Evolutionary conservation across 2,797 vertebrate genomes (phyloP), one percentile per base, ranked within the genome.

Genomic region (Xenopus petersii): DNA sequence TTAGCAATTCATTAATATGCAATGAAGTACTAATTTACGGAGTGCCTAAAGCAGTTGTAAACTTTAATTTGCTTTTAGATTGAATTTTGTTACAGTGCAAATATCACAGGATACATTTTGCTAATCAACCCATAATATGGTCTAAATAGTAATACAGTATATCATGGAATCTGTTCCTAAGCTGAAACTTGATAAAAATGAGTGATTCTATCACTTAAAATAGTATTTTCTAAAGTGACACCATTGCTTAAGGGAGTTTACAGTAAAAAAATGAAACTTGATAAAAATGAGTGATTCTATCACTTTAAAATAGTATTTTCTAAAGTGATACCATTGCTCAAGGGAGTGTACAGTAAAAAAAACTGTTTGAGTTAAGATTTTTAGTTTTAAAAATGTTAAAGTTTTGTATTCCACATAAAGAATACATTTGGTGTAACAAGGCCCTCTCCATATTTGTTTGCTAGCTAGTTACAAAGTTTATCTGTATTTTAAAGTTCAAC

Each of bases 1-100:
- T 86, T 79, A 79, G 76, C 71, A 74, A 49, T 73, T 87, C 60
- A 89, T 91, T 91, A 92, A 91, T 90, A 89, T 87, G 88, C 84
- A 87, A 84, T 86, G 81, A 87, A 86, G 76, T 81, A 67, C 80
- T 87, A 87, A 89, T 88, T 86, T 86, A 77, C 82, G 75, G 70
- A 86, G 81, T 84, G 80, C 83, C 82, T 88, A 75, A 62, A 86
- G 85, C 55, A 13, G 83, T 83, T 87, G 85, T 88, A 89, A 90
- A 88, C 82, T 89, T 86, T 80, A 73, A 89, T 90, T 89, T 90
- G 77, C 82, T 86, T 88, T 88, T 86, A 87, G 86, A 87, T 87
- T 84, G 79, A 86, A 87, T 86, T 85, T 86, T 83, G 75, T 88
- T 88, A 84, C 81, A 83, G 72, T 87, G 81, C 67, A 86, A 89